These are phyloP conservation scores for Labeo catla DNA, from an alignment of 2,113 vertebrate genomes.

Conservation along the genomic window DNA sequence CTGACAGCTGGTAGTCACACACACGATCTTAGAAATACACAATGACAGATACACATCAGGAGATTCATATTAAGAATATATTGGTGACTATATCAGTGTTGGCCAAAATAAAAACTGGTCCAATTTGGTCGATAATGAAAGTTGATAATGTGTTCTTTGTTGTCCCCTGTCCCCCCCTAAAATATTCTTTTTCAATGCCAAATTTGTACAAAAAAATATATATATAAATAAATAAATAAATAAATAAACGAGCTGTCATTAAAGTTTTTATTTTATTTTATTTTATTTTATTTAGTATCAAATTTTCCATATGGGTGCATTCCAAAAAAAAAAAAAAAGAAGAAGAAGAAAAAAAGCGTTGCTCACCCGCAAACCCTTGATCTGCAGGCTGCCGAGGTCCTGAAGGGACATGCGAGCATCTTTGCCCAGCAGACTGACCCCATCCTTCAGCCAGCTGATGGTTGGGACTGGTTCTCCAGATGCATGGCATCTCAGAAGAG, in stretches of 20 bases:
- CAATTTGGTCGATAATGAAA: not conserved
- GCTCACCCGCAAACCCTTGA: conserved; percentile 88
- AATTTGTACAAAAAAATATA: not conserved
- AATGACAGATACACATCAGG: conserved; percentile 21
- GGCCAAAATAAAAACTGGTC: not conserved
- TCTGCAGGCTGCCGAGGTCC: conserved; percentile 92
- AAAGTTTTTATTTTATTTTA: too few species aligned
- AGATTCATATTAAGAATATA: not conserved
- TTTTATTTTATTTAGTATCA: not conserved
- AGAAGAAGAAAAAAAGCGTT: too few species aligned
- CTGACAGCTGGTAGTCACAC: conserved; percentile 43
- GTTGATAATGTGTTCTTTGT: not conserved
- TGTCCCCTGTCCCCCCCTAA: too few species aligned
- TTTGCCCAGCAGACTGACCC: conserved; percentile 90
- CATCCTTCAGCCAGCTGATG: conserved; percentile 97
- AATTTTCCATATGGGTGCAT: not conserved
- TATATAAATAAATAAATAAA: too few species aligned
- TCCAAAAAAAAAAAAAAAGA: not conserved
- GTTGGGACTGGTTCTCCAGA: conserved; percentile 93
- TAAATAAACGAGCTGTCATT: too few species aligned
- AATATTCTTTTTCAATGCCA: not conserved
- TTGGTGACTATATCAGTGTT: not conserved
- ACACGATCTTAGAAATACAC: conserved; percentile 23
- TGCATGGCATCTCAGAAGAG: conserved; percentile 93
- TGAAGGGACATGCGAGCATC: conserved; percentile 90